phyloP scores from a whole-genome alignment of 2,797 vertebrate genomes.

The Ptychadena robeensis region DNA sequence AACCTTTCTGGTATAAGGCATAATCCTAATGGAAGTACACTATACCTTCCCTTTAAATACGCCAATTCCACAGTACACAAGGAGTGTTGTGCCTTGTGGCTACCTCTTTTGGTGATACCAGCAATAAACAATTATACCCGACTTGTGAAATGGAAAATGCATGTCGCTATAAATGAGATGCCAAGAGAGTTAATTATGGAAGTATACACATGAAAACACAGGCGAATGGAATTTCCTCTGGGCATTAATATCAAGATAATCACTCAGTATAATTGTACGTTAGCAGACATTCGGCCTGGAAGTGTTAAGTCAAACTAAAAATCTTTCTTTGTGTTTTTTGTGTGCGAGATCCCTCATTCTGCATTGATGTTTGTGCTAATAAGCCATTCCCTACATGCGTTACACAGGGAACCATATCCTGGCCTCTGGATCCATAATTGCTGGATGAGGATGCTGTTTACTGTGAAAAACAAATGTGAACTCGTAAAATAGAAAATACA shows the following conservation, averaged over 20 bases:
- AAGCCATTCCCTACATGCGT: background rate
- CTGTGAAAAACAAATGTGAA: background rate
- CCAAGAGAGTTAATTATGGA: slow-evolving; percentile 38
- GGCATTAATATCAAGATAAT: slow-evolving; percentile 22
- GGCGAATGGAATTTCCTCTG: slow-evolving; percentile 17
- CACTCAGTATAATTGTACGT: background rate
- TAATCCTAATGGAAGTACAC: background rate
- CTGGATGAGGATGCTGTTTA: background rate
- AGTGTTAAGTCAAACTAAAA: background rate
- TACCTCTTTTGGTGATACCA: slow-evolving; percentile 5
- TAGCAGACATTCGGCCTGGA: background rate
- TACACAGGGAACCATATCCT: background rate
- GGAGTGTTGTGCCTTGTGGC: slow-evolving; percentile 27
- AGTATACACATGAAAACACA: slow-evolving; percentile 32
- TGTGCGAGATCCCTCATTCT: background rate
- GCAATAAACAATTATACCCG: slow-evolving; percentile 20
- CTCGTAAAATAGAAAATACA: background rate
- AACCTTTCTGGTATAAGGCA: no score
- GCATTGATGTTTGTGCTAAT: background rate
- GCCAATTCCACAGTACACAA: background rate
- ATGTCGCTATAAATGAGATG: slow-evolving; percentile 21
- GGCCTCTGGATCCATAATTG: slow-evolving; percentile 3
- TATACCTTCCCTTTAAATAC: background rate
- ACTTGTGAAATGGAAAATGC: slow-evolving; percentile 23
- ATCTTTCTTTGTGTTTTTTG: background rate